Conservation (phyloP, 2,888 invertebrate genomes). For the Apodemia mormo region DNA sequence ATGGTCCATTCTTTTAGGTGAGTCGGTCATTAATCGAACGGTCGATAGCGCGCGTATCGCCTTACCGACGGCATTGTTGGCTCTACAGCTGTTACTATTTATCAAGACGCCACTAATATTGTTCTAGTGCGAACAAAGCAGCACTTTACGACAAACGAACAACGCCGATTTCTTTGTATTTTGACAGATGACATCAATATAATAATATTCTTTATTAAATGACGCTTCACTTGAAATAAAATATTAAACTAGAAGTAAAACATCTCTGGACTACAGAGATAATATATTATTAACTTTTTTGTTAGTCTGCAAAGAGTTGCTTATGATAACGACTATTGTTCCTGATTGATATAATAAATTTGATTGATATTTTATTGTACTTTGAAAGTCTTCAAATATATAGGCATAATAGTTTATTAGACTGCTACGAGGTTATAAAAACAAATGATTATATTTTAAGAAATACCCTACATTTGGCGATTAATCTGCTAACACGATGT, state of each 20-base stretch:
- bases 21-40: constrained; percentile 78
- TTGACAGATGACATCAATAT: constrained; percentile 66
- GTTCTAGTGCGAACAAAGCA: constrained; percentile 67
- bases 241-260: not conserved
- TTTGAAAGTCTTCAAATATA: no score
- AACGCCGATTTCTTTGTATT: constrained; percentile 62
- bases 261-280: not conserved
- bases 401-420: no score
- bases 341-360: no score
- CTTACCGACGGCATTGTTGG: constrained; percentile 77
- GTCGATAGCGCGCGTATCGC: constrained; percentile 77
- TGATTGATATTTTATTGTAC: no score
- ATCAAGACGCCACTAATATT: constrained; percentile 77
- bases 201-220: constrained; percentile 62
- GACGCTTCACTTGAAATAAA: constrained; percentile 41
- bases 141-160: constrained; percentile 52
- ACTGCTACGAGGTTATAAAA: no score
- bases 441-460: no score
- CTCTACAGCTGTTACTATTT: constrained; percentile 76
- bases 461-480: no score
- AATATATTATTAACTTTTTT: not conserved
- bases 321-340: no score
- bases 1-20: constrained; percentile 80
- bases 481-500: no score
- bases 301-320: not conserved